Evolutionary conservation across 2,797 vertebrate genomes (phyloP), one percentile per base, ranked within the genome.

Genomic region (Gallinago solitaria): DNA sequence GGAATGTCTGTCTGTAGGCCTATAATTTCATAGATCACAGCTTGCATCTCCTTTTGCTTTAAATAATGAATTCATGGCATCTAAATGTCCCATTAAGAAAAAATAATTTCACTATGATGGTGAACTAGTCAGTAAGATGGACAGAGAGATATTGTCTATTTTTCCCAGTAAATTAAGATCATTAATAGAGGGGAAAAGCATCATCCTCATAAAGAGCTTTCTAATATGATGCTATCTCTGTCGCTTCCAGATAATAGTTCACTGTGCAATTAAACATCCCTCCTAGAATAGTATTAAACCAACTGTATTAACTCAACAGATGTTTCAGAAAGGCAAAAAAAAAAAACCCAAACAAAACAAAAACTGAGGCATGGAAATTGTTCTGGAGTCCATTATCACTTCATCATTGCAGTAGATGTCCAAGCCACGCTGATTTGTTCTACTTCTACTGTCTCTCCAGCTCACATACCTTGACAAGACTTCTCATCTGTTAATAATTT

Each of bases 401-500:
- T 94, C 91, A 87, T 95, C 84, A 95, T 75, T 81, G 48, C 12
- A 80, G 57, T 65, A 69, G 60, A 87, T 75, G 67, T 96, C 91
- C 91, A 96, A 96, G 81, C 63, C 79, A 91, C 0, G 2, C 56
- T 57, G 80, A 94, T 83, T 81, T 95, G 82, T 95, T 90, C 94
- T 92, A 86, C 48, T 95, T 92, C 56, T 74, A 81, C 65, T 93
- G 87, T 54, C 71, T 93, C 35, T 69, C 43, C 64, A 87, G n/a
- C 35, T 39, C 67, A 97, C 97, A 94, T 98, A 99, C 99, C 99
- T 98, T 99, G 99, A 98, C 99, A 99, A 27, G 99, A 99, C 48
- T 98, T 99, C 96, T 99, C 99, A 86, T 99, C 99, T 69, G 99
- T 99, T 97, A 99, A 98, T 96, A 99, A 98, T 98, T 99, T 99